phyloP scores from a whole-genome alignment of 30 jellyfish, hydroid and myxozoan species.

The Aurelia sp. region DNA sequence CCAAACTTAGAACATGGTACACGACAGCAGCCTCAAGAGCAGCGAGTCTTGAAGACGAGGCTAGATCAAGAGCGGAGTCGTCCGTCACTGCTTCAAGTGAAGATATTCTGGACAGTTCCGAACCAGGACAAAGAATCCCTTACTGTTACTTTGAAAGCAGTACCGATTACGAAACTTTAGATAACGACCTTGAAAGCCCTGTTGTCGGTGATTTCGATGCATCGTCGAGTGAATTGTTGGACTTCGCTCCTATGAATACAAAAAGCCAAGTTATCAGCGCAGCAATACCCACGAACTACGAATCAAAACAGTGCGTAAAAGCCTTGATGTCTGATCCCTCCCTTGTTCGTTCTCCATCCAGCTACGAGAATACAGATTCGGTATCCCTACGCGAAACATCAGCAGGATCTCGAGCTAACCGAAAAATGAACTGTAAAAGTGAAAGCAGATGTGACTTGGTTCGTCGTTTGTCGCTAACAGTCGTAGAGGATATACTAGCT shows the following conservation, averaged over 20 bases:
- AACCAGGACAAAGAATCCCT: not conserved
- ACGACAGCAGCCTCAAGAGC: constrained; percentile 64
- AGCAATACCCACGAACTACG: not conserved
- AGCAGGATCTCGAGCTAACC: not conserved
- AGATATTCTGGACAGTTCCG: not conserved
- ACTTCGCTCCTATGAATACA: not conserved
- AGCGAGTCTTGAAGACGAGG: constrained; percentile 53
- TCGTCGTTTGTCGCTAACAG: constrained; percentile 55
- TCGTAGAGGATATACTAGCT: constrained; percentile 41
- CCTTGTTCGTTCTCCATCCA: constrained; percentile 21
- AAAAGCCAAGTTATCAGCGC: not conserved
- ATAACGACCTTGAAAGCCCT: constrained; percentile 1
- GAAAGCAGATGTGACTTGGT: constrained; percentile 17
- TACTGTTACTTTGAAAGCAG: constrained; percentile 20
- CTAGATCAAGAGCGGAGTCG: constrained; percentile 38
- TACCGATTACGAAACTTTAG: not conserved
- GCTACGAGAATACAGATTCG: constrained; percentile 6
- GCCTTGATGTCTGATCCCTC: not conserved
- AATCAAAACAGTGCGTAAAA: not conserved
- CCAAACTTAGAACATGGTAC: constrained; percentile 60
- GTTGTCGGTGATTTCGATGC: constrained; percentile 24
- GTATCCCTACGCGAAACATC: not conserved
- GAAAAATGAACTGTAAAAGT: constrained; percentile 17
- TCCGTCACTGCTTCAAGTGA: constrained; percentile 40
- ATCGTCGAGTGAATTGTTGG: constrained; percentile 29